Evolutionary conservation across 2,113 vertebrate species (phyloP), one percentile per base, ranked within the genome.

Genomic region (Cynopterus brachyotis): DNA sequence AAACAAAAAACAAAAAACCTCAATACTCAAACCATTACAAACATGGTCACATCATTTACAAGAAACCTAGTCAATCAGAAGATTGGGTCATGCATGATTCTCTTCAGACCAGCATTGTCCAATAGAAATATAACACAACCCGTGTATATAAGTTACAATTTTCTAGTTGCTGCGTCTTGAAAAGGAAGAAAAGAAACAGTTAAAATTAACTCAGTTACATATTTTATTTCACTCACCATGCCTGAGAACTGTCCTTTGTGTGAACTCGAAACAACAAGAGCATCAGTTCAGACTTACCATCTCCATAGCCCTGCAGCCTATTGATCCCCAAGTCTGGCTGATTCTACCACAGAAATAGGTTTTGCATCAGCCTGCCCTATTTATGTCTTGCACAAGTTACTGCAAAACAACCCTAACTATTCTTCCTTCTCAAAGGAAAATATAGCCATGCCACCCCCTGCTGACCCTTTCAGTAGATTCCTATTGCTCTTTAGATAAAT

Each of bases 221-320:
- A 50, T 78, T 37, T n/a, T 60, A 22, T 84, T 5, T 40, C 35
- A n/a, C 59, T 57, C 47, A 59, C 45, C 72, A 35, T 3, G 2
- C 28, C 64, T 62, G 66, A 37, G 12, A 66, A 60, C 57, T 12
- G 24, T 28, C 87, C 26, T 20, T 57, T 26, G 0, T 22, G 19
- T 11, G 16, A n/a, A 32, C 35, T 91, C 10, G 2, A 9, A 15
- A 42, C 57, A 30, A 6, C 55, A 11, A 1, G 42, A 20, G 13
- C 11, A 26, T 15, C 26, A 12, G 30, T 0, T 13, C 11, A 1
- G 0, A 30, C 13, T 30, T 35, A 6, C 40, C 9, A 11, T 16
- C 10, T 26, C 35, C 45, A 10, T 0, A n/a, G 6, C 60, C 22
- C 53, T 9, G 40, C 0, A 35, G 50, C 24, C 9, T 0, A 2